A percentile compares a stretch with the other conserved stretches of the same genome.
phyloP scores from a whole-genome alignment of 1,140 invertebrate genomes.

The Drosophila punjabiensis region DNA sequence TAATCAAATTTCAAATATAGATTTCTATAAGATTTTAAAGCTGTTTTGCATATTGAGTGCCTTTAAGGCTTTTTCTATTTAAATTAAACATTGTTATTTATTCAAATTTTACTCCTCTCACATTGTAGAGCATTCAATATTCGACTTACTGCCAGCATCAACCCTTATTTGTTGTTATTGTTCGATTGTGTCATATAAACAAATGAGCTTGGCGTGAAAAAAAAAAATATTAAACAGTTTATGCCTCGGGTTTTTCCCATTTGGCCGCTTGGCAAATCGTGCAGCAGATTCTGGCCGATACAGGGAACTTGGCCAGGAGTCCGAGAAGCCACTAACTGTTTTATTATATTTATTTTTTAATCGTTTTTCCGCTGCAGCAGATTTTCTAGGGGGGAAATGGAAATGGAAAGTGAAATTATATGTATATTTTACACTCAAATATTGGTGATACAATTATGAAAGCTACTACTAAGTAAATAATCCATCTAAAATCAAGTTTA shows the following conservation, averaged over 20 bases:
- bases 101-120: no score
- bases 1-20: neutral
- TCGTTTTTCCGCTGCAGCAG: neutral
- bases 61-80: neutral
- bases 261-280: conserved; percentile 39
- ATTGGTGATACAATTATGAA: neutral
- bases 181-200: conserved; percentile 40
- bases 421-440: neutral
- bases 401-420: conserved; percentile 1
- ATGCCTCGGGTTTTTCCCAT: conserved; percentile 48
- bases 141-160: neutral
- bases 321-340: conserved; percentile 4
- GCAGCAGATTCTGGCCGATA: conserved; percentile 50
- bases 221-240: conserved; percentile 6
- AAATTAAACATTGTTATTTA: neutral
- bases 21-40: neutral
- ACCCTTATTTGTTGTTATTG: conserved; percentile 17
- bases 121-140: neutral
- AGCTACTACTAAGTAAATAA: neutral
- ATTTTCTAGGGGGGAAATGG: neutral
- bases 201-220: conserved; percentile 29
- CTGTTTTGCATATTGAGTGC: neutral
- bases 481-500: no score
- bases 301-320: neutral
- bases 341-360: neutral